A percentile compares a stretch with the other conserved stretches of the same genome.
These are phyloP conservation scores for Maconellicoccus hirsutus DNA, from an alignment of 1,140 invertebrate species.

Conservation along the genomic window DNA sequence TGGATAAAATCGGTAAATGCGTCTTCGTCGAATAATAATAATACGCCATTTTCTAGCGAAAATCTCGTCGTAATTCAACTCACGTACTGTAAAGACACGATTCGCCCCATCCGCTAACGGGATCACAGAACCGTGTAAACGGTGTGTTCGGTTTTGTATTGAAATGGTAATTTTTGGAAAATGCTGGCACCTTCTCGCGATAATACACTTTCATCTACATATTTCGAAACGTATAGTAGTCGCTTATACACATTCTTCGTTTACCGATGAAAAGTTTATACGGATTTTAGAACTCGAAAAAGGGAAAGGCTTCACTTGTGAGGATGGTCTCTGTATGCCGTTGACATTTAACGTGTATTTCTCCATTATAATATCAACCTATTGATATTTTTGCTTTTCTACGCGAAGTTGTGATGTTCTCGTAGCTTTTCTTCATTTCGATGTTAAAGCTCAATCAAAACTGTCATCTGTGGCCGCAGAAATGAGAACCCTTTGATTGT, in stretches of 20 bases:
- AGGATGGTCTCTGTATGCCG: not conserved
- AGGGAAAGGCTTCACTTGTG: not conserved
- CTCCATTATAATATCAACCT: too few species aligned
- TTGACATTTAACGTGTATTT: not conserved
- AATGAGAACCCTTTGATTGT: too few species aligned
- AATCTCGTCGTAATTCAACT: constrained; percentile 17
- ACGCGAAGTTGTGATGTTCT: too few species aligned
- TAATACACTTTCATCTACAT: constrained; percentile 22
- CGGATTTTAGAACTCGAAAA: not conserved
- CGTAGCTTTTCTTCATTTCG: too few species aligned
- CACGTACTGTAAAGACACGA: constrained; percentile 9
- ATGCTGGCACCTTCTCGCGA: constrained; percentile 13
- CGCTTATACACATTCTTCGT: not conserved
- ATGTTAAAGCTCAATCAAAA: too few species aligned
- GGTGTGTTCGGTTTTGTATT: constrained; percentile 21
- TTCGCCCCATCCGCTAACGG: constrained; percentile 5
- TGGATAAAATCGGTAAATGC: not conserved
- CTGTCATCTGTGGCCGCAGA: too few species aligned
- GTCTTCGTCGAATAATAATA: constrained; percentile 13
- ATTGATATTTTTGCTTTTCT: too few species aligned
- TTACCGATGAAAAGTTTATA: not conserved
- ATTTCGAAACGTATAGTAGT: not conserved
- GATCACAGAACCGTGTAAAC: constrained; percentile 19
- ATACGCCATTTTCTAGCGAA: not conserved
- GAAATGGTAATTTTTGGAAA: constrained; percentile 20